phyloP scores from a whole-genome alignment of 2,888 invertebrate species.

The Alsophila aescularia region DNA sequence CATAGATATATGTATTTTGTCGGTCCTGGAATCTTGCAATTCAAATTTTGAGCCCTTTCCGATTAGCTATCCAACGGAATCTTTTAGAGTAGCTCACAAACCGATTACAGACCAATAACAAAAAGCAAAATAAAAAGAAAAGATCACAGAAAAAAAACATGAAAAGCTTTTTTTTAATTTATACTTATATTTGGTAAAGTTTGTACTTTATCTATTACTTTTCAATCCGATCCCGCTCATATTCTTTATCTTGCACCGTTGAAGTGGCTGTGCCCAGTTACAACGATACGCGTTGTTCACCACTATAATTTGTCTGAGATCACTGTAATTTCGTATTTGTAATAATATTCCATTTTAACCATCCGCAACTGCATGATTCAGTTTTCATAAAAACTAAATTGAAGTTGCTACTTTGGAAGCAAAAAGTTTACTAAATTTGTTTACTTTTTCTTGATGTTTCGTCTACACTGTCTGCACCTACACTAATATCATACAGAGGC shows the following conservation, averaged over 20 bases:
- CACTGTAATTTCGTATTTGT: conserved; percentile 71
- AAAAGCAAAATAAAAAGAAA: too few species aligned
- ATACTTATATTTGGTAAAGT: too few species aligned
- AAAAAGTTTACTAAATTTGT: conserved; percentile 24
- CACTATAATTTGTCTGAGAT: conserved; percentile 69
- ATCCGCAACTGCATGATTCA: conserved; percentile 53
- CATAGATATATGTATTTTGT: too few species aligned
- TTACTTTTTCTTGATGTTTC: not conserved
- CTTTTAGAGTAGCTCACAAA: too few species aligned
- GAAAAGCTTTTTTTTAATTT: too few species aligned
- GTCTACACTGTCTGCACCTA: not conserved
- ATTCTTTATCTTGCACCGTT: conserved; percentile 45
- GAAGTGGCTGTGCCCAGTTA: conserved; percentile 66
- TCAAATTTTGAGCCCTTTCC: too few species aligned
- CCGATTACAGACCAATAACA: too few species aligned
- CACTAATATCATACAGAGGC: not conserved
- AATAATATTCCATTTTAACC: conserved; percentile 61
- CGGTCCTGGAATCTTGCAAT: too few species aligned
- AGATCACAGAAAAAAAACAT: too few species aligned
- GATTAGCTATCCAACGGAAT: too few species aligned
- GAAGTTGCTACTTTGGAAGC: conserved; percentile 21
- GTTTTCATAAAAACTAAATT: conserved; percentile 31
- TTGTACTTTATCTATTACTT: not conserved
- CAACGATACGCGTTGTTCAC: conserved; percentile 63
- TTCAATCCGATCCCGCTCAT: conserved; percentile 16